A percentile compares a stretch with the other conserved stretches of the same genome.
phyloP scores from a whole-genome alignment of 2,113 vertebrate species.

The Tinamus guttatus region DNA sequence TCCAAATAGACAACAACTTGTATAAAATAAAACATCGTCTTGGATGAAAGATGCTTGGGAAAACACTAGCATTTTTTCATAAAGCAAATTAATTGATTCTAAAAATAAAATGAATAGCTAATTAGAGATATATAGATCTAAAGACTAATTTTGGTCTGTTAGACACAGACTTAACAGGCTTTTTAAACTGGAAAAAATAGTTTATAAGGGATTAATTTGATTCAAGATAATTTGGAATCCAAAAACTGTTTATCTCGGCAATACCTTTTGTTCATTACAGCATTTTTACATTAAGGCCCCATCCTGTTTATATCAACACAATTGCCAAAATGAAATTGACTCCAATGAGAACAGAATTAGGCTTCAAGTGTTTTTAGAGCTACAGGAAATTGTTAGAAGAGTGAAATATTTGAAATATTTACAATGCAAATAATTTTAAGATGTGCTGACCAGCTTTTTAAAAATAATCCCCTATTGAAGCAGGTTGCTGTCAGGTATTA shows the following conservation, averaged over 20 bases:
- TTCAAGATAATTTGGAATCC: neutral
- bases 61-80: neutral
- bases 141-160: neutral
- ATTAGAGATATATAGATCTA: neutral
- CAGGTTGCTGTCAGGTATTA: neutral
- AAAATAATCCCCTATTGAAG: neutral
- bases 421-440: neutral
- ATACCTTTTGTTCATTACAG: neutral
- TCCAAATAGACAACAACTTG: neutral
- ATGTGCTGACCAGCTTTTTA: neutral
- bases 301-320: neutral
- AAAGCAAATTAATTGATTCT: neutral
- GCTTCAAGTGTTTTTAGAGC: neutral
- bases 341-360: neutral
- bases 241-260: neutral
- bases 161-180: neutral
- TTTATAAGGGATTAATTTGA: neutral
- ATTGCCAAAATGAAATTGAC: neutral
- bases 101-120: neutral
- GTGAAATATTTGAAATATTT: neutral
- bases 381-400: neutral
- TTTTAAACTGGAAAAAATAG: neutral
- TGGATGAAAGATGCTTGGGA: neutral
- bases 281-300: neutral
- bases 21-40: neutral